Evolutionary conservation across 1,140 invertebrate genomes (phyloP), one percentile per base, ranked within the genome.

Genomic region (Steinernema khuongi): DNA sequence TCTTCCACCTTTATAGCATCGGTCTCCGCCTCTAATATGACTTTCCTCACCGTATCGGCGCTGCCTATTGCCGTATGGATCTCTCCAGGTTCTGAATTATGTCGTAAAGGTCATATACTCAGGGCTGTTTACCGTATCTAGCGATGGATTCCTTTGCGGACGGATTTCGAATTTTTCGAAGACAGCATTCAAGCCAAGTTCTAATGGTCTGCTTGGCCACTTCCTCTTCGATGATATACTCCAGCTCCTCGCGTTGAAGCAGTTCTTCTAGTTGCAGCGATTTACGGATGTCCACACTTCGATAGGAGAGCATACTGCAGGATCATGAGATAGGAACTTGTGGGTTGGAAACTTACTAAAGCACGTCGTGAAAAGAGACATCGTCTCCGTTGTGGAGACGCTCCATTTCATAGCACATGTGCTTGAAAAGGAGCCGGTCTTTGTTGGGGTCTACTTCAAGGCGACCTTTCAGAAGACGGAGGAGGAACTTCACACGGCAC

Each of bases 341-440:
- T 1, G 22, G 17, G 67, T 77, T 31, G 26, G 1, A 1, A 33
- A 73, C 80, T 72, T 88, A 96, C 94, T 96, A 98, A 50, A 99
- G 91, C 73, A 99, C 96, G 89, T 99, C 97, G 85, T 99, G 97
- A 86, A 99, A 99, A 0, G 96, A 98, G 22, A 99, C 96, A 87
- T 99, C 96, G 87, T 96, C 95, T n/a, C 96, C 94, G 86, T 97
- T 97, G 83, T 99, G 94, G 2, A 99, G 88, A 75, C 93, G 89
- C 86, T 99, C 96, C 70, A 99, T 88, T 88, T 99, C 97, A 81
- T 98, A 98, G 83, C 96, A 99, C 96, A 99, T 99, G 85, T 99
- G 97, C 85, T 99, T 99, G 85, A 99, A 99, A 1, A 99, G 88
- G 2, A 98, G 88, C 1, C 94, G 88, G 87, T 99, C 96, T 86